These are phyloP conservation scores for Uria lomvia DNA, from an alignment of 2,113 vertebrate genomes.

Conservation along the genomic window DNA sequence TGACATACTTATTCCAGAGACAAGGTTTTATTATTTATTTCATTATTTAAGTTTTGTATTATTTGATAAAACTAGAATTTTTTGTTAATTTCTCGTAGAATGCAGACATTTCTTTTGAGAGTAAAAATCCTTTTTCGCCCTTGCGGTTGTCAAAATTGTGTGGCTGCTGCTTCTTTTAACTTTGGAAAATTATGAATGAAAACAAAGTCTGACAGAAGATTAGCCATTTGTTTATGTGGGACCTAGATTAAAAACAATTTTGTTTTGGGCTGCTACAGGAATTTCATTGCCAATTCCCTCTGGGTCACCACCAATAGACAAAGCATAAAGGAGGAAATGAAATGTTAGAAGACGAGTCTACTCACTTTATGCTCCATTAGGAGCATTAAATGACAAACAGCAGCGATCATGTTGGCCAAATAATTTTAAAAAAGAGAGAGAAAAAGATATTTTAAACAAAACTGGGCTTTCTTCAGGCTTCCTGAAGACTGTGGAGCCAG, in stretches of 20 bases:
- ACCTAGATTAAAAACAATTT: background rate
- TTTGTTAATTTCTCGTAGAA: background rate
- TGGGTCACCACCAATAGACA: background rate
- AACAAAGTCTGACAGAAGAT: background rate
- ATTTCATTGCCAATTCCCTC: background rate
- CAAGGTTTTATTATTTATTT: background rate
- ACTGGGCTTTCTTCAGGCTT: background rate
- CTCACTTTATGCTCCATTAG: background rate
- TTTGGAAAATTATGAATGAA: background rate
- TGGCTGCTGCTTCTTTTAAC: background rate
- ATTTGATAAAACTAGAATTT: background rate
- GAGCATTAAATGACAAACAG: background rate
- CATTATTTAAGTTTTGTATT: background rate
- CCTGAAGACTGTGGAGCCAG: background rate
- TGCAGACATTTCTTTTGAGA: background rate
- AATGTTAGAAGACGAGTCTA: background rate
- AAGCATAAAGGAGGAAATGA: constrained; percentile 22
- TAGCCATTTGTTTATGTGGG: background rate
- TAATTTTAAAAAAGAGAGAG: background rate
- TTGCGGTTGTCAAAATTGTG: background rate
- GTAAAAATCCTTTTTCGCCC: background rate
- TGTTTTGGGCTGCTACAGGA: background rate
- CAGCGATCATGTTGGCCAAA: background rate
- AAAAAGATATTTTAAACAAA: background rate
- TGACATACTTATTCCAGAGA: background rate